A percentile compares a stretch with the other conserved stretches of the same genome.
Conservation (phyloP, 2,888 invertebrate species). For the Nemurella pictetii region DNA sequence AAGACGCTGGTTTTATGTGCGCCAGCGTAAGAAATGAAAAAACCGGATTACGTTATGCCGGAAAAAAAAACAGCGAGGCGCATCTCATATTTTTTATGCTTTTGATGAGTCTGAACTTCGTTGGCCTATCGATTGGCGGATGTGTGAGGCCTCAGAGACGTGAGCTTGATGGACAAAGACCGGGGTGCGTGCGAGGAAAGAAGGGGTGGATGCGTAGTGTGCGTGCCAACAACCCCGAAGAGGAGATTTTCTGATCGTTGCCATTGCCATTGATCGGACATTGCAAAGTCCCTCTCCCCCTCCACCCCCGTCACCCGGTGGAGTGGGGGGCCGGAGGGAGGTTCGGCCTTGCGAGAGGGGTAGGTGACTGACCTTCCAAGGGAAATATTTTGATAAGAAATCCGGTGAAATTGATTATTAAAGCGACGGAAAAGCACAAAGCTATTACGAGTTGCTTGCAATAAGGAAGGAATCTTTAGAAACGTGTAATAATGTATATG, state of each 20-base stretch:
- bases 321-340: background rate
- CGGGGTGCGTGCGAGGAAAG: background rate
- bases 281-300: no score
- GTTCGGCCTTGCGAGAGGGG: constrained; percentile 17
- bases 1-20: no score
- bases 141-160: background rate
- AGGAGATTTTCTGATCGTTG: background rate
- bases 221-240: constrained; percentile 10
- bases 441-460: background rate
- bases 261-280: constrained; percentile 7
- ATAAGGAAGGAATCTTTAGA: constrained; percentile 3
- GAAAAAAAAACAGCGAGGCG: background rate
- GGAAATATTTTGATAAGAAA: constrained; percentile 23
- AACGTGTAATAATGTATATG: background rate
- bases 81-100: background rate
- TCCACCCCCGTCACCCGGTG: background rate
- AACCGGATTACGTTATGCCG: no score
- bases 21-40: no score
- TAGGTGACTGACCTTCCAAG: constrained; percentile 14
- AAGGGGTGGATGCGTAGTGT: background rate
- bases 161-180: background rate
- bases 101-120: background rate
- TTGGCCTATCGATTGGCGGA: background rate
- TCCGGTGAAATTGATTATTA: background rate
- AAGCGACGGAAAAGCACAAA: background rate